Evolutionary conservation across 2,797 vertebrate species (phyloP).

Genomic region (Esox lucius): DNA sequence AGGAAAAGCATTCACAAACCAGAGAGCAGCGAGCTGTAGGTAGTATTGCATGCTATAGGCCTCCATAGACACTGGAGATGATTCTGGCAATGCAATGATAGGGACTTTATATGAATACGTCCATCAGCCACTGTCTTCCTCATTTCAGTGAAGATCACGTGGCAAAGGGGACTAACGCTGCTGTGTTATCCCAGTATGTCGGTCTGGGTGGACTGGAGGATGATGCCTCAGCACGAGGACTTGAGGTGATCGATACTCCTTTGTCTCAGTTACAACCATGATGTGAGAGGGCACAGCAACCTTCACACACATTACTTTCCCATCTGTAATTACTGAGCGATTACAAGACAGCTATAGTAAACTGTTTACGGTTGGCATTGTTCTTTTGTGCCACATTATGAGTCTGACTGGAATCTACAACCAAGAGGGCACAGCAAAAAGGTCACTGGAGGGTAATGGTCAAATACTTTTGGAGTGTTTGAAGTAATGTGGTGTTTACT

Average conservation of each 20-base stretch:
- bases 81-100: conserved; percentile 47
- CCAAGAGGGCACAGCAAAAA: conserved; percentile 7
- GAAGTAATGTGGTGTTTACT: neutral
- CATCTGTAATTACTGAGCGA: conserved; percentile 26
- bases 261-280: conserved; percentile 40
- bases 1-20: conserved; percentile 48
- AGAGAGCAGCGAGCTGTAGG: conserved; percentile 31
- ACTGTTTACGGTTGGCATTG: conserved; percentile 15
- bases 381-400: neutral
- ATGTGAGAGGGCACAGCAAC: conserved; percentile 24
- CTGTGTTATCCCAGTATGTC: conserved; percentile 37
- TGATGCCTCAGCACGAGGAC: conserved; percentile 39
- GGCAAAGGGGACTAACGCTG: conserved; percentile 62
- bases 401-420: neutral
- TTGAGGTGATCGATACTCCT: conserved; percentile 50
- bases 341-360: conserved; percentile 39
- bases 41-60: conserved; percentile 59
- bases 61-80: neutral
- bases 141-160: conserved; percentile 58
- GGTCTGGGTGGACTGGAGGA: conserved; percentile 51
- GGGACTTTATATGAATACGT: conserved; percentile 59
- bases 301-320: conserved; percentile 24
- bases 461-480: neutral
- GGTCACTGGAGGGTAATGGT: conserved; percentile 29
- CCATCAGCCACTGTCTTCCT: conserved; percentile 6